Base-by-base conservation (phyloP, 2,113 vertebrate genomes). In the Rhodinocichla rosea region DNA sequence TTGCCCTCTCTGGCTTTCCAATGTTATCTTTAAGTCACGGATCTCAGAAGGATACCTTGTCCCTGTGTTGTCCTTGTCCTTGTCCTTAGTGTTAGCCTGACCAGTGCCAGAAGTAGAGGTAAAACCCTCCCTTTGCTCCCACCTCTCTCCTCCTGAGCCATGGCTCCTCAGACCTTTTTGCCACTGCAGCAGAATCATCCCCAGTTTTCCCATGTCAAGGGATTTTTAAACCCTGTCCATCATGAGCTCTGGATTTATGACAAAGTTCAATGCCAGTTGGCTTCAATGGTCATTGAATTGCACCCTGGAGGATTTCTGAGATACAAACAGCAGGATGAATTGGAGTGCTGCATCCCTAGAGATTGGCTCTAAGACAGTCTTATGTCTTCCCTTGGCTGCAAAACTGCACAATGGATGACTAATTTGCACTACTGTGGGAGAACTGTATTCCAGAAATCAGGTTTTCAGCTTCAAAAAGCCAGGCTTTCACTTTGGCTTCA, bases 261-360 rank as follows among this genome's bases (percentile, higher is more conserved):
- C 60, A 75, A 71, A 83, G 83, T 95, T 94, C 94, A 95, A 52
- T 82, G 75, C 90, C 96, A 89, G 92, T 89, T 95, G 96, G 95
- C 95, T 96, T 89, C 87, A 88, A 24, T 67, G 89, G 88, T 92
- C 95, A 83, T 40, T 92, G 73, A 44, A 94, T 90, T 86, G 79
- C 52, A 62, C 94, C 80, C 94, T 62, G 52, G 87, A 87, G 94
- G 69, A 49, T 94, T 96, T 87, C 64, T 78, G 89, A 89, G 91
- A 52, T 71, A 63, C 80, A 95, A 94, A 86, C 50, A 92, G 55
- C 32, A 78, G 87, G 81, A 95, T 75, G 65, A 91, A 91, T 62
- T 90, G 81, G 74, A 95, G 35, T n/a, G 44, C 30, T 83, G 40
- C 47, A 39, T 86, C 94, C 73, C 88, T 22, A 33, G 87, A 89